These are phyloP conservation scores for Hoplodrina blanda DNA, from an alignment of 2,888 invertebrate species.

Conservation along the genomic window DNA sequence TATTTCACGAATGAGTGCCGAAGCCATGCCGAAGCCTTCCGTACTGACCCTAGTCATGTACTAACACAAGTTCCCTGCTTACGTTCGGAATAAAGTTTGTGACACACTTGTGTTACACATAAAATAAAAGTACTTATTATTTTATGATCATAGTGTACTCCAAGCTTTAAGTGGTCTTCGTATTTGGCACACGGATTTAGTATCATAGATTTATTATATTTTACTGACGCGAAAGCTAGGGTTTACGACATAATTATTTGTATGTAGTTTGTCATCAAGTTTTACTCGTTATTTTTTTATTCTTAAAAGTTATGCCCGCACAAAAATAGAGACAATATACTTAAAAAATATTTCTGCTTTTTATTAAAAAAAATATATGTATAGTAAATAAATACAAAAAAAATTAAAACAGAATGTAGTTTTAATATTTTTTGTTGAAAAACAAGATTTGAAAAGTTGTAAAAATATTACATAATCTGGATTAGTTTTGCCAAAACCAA, in stretches of 20 bases:
- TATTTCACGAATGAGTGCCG: constrained; percentile 69
- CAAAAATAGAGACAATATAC: not conserved
- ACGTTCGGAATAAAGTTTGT: constrained; percentile 35
- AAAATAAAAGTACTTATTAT: constrained; percentile 23
- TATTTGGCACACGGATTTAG: constrained; percentile 11
- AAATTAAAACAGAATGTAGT: too few relatives aligned
- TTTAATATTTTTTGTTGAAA: too few relatives aligned
- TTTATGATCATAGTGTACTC: constrained; percentile 38
- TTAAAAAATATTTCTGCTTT: too few relatives aligned
- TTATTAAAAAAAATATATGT: too few relatives aligned
- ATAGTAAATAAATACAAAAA: too few relatives aligned
- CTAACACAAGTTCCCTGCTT: constrained; percentile 56
- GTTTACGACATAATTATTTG: not conserved
- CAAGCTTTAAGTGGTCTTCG: not conserved
- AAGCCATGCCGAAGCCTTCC: constrained; percentile 65
- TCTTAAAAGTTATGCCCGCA: not conserved
- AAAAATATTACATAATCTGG: too few relatives aligned
- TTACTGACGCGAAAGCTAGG: not conserved
- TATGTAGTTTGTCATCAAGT: not conserved
- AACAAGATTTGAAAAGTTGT: too few relatives aligned
- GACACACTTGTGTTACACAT: constrained; percentile 27
- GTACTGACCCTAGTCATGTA: constrained; percentile 42
- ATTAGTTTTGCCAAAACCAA: too few relatives aligned
- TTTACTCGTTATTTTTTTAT: not conserved
- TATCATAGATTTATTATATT: constrained; percentile 2